These are phyloP conservation scores for Eulemur macaco DNA, from an alignment of 2,113 vertebrate genomes.

Conservation along the genomic window DNA sequence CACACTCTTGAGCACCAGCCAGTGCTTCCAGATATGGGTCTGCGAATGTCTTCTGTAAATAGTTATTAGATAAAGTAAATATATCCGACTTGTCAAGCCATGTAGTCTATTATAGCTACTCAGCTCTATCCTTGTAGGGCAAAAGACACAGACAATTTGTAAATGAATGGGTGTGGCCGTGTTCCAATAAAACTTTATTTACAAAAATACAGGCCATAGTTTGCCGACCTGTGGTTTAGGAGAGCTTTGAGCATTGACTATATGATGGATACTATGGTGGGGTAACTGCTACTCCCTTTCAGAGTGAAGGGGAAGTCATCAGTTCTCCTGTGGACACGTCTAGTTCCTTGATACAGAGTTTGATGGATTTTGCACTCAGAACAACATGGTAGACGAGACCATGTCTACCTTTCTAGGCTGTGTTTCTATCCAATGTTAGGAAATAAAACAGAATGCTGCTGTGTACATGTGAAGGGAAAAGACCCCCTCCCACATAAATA, in stretches of 20 bases:
- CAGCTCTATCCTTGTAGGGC: not conserved
- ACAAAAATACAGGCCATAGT: not conserved
- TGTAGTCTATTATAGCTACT: not conserved
- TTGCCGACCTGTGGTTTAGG: not conserved
- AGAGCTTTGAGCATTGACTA: not conserved
- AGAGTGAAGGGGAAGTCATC: not conserved
- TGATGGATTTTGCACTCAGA: not conserved
- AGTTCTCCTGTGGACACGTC: not conserved
- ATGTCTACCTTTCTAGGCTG: not conserved
- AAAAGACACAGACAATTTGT: not conserved
- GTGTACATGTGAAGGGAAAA: not conserved
- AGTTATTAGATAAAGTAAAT: not conserved
- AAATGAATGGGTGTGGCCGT: not conserved
- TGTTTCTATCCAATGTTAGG: not conserved
- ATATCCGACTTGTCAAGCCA: not conserved
- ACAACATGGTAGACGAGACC: not conserved
- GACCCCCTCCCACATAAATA: not conserved
- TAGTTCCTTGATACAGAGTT: not conserved
- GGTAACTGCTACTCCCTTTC: not conserved
- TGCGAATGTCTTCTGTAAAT: not conserved
- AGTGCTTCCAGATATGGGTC: not conserved
- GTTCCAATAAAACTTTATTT: not conserved
- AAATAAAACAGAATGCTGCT: not conserved
- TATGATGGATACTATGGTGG: not conserved
- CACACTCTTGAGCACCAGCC: not conserved